These are phyloP conservation scores for Biston stratarius DNA, from an alignment of 2,888 invertebrate genomes.

Conservation along the genomic window DNA sequence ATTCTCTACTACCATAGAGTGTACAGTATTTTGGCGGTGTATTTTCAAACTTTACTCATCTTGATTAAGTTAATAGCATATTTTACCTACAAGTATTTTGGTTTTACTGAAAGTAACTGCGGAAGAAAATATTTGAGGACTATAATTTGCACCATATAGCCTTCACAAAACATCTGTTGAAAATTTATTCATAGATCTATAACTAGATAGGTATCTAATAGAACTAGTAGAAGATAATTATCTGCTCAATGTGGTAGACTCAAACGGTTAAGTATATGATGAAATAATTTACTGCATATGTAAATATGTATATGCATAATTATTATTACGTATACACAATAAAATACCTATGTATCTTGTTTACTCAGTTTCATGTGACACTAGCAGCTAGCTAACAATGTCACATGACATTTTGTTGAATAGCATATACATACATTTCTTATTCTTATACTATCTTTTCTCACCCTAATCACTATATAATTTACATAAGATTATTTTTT, in stretches of 20 bases:
- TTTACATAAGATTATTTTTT: neutral
- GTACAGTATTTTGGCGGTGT: no score
- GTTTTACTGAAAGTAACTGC: neutral
- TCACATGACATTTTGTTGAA: neutral
- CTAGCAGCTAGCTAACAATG: conserved; percentile 1
- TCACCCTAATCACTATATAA: neutral
- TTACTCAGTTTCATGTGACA: conserved; percentile 1
- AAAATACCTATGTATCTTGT: neutral
- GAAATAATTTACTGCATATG: neutral
- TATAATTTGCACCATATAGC: neutral
- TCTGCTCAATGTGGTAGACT: neutral
- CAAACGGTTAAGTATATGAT: neutral
- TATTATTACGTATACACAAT: conserved; percentile 2
- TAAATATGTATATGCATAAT: neutral
- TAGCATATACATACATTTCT: neutral
- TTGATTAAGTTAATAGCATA: no score
- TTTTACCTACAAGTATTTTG: neutral
- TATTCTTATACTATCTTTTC: neutral
- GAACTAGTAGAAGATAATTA: no score
- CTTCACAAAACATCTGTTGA: neutral
- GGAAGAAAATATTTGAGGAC: neutral
- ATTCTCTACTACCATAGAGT: no score
- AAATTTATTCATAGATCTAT: neutral
- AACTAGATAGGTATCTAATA: neutral
- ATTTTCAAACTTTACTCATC: no score